Evolutionary conservation across 2,113 vertebrate species (phyloP).

Genomic region (Spheniscus mendiculus): DNA sequence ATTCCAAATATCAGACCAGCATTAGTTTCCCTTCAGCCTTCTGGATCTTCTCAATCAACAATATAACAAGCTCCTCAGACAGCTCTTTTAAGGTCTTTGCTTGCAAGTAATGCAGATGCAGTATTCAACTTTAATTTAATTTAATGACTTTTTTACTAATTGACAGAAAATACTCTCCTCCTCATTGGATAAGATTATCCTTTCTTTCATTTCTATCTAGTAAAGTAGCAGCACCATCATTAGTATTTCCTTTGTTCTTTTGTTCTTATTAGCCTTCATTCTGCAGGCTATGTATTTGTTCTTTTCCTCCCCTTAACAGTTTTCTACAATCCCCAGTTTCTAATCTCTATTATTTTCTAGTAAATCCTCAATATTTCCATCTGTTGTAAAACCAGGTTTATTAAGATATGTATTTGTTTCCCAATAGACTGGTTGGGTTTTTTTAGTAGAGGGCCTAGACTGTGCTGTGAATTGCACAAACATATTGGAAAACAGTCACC

Average conservation of each 20-base stretch:
- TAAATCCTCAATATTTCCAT: background rate
- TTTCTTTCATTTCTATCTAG: background rate
- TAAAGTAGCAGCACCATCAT: background rate
- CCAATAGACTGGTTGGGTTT: background rate
- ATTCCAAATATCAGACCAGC: background rate
- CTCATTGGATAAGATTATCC: background rate
- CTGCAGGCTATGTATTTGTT: background rate
- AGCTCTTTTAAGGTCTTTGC: background rate
- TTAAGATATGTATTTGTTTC: background rate
- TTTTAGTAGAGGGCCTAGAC: background rate
- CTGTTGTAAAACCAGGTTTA: background rate
- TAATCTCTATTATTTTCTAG: background rate
- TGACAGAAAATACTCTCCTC: background rate
- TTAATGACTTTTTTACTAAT: background rate
- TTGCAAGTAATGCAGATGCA: background rate
- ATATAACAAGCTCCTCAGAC: background rate
- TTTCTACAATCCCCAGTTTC: background rate
- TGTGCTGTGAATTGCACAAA: background rate
- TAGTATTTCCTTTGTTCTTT: background rate
- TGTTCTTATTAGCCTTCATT: background rate
- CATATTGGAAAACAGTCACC: background rate
- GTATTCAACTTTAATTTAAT: background rate
- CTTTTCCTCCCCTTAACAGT: background rate
- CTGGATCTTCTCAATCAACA: background rate
- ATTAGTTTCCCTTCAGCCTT: background rate